phyloP scores from a whole-genome alignment of 2,113 vertebrate species.

The Pygoscelis adeliae region DNA sequence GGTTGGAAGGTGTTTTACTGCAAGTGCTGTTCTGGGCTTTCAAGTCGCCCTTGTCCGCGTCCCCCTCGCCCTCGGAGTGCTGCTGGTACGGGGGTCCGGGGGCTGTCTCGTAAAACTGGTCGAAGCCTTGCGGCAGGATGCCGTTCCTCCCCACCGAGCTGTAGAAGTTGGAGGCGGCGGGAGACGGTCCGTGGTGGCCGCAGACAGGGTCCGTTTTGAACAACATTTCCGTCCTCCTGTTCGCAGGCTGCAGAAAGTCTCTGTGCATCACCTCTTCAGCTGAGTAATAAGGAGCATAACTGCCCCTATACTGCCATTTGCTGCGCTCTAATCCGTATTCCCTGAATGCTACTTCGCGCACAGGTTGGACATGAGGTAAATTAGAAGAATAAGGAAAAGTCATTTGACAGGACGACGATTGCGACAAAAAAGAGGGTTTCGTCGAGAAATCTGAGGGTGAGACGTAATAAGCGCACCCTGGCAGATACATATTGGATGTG shows the following conservation, averaged over 20 bases:
- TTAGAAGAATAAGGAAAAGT: conserved; percentile 96
- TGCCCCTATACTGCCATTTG: conserved; percentile 93
- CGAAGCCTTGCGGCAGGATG: conserved; percentile 95
- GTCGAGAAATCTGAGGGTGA: conserved; percentile 94
- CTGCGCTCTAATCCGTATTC: conserved; percentile 96
- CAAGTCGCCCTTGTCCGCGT: conserved; percentile 82
- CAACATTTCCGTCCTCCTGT: conserved; percentile 90
- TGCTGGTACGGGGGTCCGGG: conserved; percentile 72
- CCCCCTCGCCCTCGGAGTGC: conserved; percentile 70
- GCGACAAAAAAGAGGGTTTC: conserved; percentile 94
- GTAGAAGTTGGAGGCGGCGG: conserved; percentile 86
- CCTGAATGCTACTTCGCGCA: conserved; percentile 95
- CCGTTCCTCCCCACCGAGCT: conserved; percentile 91
- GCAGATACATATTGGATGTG: conserved; percentile 96
- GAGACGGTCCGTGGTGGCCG: conserved; percentile 81
- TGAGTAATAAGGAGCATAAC: conserved; percentile 94
- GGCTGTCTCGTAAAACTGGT: conserved; percentile 92
- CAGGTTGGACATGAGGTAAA: conserved; percentile 95
- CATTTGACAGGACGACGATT: conserved; percentile 93
- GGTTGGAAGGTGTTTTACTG: conserved; percentile 79
- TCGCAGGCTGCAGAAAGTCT: conserved; percentile 79
- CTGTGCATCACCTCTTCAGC: conserved; percentile 91
- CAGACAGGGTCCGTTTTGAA: conserved; percentile 90
- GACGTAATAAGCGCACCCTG: conserved; percentile 96
- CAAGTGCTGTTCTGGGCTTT: conserved; percentile 73